Percentiles rank a stretch among this genome's conserved stretches.
phyloP scores from a whole-genome alignment of 2,113 vertebrate genomes.

The Xiphophorus maculatus region DNA sequence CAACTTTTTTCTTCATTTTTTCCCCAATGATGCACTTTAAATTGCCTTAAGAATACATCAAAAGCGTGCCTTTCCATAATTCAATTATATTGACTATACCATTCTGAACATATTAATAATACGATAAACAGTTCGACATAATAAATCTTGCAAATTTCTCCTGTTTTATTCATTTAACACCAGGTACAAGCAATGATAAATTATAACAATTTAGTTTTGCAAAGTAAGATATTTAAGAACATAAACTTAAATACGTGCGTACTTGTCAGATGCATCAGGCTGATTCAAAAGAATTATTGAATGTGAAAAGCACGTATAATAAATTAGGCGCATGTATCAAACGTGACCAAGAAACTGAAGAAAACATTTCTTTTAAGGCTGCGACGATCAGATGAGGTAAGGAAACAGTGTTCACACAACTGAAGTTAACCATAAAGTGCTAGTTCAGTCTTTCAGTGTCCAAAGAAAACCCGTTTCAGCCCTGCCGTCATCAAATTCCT shows the following conservation, averaged over 20 bases:
- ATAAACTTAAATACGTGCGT: conserved; percentile 1
- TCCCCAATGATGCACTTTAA: no score
- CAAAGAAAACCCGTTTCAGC: conserved; percentile 17
- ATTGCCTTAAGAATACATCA: no score
- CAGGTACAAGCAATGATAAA: conserved; percentile 75
- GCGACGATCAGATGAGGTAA: conserved; percentile 63
- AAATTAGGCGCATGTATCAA: conserved; percentile 3
- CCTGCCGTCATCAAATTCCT: conserved; percentile 20
- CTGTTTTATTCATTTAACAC: conserved; percentile 40
- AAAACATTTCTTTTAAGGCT: conserved; percentile 12
- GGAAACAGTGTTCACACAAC: conserved; percentile 56
- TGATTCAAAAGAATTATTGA: background rate
- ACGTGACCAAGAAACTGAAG: background rate
- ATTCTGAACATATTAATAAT: no score
- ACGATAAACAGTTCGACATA: no score
- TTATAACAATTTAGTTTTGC: conserved; percentile 56
- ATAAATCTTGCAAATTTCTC: conserved; percentile 3
- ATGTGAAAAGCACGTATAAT: background rate
- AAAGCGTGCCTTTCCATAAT: background rate
- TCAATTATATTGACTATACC: background rate
- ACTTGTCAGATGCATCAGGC: background rate
- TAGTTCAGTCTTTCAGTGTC: conserved; percentile 39
- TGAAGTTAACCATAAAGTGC: conserved; percentile 72
- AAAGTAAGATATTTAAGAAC: conserved; percentile 63
- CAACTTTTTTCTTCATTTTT: no score